Conservation (phyloP, 2,888 invertebrate genomes). For the Tryphoninae sp. region DNA sequence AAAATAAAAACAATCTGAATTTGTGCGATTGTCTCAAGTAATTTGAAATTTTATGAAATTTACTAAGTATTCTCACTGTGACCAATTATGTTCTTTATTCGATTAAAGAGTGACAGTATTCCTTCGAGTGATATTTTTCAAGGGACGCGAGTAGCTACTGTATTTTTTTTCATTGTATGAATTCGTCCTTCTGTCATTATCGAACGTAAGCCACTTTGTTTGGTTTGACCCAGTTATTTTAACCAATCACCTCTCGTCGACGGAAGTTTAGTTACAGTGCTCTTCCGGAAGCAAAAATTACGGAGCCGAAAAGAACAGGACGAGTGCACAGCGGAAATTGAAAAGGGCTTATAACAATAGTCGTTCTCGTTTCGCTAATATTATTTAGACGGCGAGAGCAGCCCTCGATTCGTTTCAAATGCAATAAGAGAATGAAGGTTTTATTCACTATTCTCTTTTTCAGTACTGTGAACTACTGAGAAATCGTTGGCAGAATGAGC, state of each 20-base stretch:
- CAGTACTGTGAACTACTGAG: too few species aligned
- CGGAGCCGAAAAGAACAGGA: constrained; percentile 40
- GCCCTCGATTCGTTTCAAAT: background rate
- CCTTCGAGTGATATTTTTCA: constrained; percentile 1
- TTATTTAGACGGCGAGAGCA: background rate
- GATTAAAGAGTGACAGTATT: background rate
- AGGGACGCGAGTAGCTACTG: constrained; percentile 14
- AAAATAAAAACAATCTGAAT: background rate
- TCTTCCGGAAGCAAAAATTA: constrained; percentile 45
- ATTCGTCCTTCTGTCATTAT: constrained; percentile 57
- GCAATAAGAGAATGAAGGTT: background rate
- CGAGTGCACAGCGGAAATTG: constrained; percentile 59
- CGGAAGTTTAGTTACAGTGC: constrained; percentile 36
- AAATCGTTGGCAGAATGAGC: too few species aligned
- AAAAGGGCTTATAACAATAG: constrained; percentile 26
- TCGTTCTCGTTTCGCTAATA: background rate
- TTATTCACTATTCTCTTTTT: too few species aligned
- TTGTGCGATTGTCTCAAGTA: background rate
- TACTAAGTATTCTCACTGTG: background rate
- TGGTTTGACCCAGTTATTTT: constrained; percentile 64
- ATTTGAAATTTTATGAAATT: background rate
- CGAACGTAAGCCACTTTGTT: constrained; percentile 63
- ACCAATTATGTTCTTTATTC: background rate
- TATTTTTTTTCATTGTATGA: constrained; percentile 49
- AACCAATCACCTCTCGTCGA: constrained; percentile 57